These are phyloP conservation scores for Lamellibrachia luymesi DNA, from an alignment of 1,140 invertebrate species.

Conservation along the genomic window DNA sequence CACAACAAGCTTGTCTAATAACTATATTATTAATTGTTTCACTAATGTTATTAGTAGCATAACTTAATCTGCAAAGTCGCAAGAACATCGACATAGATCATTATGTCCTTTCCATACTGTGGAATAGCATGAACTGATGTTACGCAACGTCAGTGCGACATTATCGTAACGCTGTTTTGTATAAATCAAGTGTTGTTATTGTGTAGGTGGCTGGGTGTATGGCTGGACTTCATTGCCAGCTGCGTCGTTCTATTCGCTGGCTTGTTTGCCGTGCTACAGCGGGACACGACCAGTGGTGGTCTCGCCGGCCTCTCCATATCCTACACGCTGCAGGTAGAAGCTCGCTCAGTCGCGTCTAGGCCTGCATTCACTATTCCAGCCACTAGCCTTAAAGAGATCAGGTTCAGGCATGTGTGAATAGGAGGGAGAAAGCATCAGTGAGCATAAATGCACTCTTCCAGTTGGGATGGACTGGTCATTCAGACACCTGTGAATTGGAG, in stretches of 20 bases:
- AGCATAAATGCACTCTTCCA: background rate
- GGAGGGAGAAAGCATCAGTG: too few relatives aligned
- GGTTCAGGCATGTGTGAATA: too few relatives aligned
- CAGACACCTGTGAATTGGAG: too few relatives aligned
- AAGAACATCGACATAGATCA: background rate
- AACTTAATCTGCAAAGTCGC: too few relatives aligned
- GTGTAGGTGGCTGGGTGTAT: conserved; percentile 14
- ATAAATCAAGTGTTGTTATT: background rate
- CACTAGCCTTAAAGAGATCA: too few relatives aligned
- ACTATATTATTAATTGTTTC: too few relatives aligned
- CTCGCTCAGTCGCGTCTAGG: background rate
- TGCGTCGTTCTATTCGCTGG: conserved; percentile 15
- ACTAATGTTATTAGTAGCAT: too few relatives aligned
- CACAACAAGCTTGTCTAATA: too few relatives aligned
- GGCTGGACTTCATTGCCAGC: conserved; percentile 12
- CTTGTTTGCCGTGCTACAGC: conserved; percentile 17
- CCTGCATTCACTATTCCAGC: too few relatives aligned
- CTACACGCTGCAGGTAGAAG: conserved; percentile 69
- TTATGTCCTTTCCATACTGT: background rate
- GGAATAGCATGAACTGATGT: background rate
- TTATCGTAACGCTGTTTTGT: background rate
- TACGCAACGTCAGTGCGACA: background rate
- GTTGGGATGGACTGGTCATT: too few relatives aligned
- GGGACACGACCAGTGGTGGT: conserved; percentile 54
- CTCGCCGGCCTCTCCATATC: conserved; percentile 92